Conservation (phyloP, 2,797 vertebrate genomes). For the Leptatherina wallacei region DNA sequence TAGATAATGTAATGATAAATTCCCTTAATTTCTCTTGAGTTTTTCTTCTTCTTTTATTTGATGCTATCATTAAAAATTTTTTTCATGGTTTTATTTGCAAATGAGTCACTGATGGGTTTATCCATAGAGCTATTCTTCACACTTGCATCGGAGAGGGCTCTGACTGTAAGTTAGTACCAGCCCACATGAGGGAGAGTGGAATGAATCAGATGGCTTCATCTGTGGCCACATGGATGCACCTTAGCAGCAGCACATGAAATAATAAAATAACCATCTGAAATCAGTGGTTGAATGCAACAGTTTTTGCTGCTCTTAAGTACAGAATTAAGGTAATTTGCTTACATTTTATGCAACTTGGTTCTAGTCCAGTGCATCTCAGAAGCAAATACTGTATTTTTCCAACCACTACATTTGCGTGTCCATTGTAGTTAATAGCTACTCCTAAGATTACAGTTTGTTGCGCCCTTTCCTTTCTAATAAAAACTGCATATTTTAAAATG, state of each 20-base stretch:
- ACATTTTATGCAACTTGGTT: neutral
- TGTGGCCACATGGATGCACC: conserved; percentile 34
- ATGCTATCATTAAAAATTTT: neutral
- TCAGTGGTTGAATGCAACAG: neutral
- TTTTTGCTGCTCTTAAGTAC: neutral
- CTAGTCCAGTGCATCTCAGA: neutral
- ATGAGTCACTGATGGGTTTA: conserved; percentile 25
- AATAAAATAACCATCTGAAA: conserved; percentile 20
- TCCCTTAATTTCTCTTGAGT: neutral
- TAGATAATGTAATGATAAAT: neutral
- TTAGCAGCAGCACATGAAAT: conserved; percentile 22
- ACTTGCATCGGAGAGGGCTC: conserved; percentile 27
- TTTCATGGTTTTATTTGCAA: conserved; percentile 15
- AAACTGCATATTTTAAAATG: neutral
- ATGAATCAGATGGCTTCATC: conserved; percentile 46
- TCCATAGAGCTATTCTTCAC: conserved; percentile 26
- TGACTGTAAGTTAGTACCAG: conserved; percentile 45
- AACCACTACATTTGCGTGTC: neutral
- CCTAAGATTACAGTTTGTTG: neutral
- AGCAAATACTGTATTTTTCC: neutral
- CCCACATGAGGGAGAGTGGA: conserved; percentile 45
- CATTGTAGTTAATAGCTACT: neutral
- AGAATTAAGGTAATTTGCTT: neutral
- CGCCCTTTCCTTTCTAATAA: neutral
- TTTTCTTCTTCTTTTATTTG: neutral